Percentiles rank a stretch among this genome's conserved stretches.
phyloP scores from a whole-genome alignment of 2,888 invertebrate species.

The Apotomis capreana region DNA sequence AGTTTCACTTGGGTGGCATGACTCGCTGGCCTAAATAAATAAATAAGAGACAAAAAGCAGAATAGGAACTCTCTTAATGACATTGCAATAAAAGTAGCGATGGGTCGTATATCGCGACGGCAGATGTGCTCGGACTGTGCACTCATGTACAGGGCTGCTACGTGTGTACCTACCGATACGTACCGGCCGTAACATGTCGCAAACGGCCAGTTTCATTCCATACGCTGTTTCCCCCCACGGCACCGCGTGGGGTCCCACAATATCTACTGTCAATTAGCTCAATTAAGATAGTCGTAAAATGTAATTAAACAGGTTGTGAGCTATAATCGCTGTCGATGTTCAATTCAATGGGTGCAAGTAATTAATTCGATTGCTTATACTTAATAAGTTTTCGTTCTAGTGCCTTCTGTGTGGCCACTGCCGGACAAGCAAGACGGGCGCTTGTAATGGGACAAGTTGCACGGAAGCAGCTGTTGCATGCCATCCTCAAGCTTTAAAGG shows the following conservation, averaged over 20 bases:
- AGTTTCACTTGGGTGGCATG: not conserved
- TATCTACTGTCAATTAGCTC: constrained; percentile 20
- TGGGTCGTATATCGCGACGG: too few species aligned
- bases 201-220: not conserved
- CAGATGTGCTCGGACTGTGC: too few species aligned
- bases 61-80: too few species aligned
- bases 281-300: constrained; percentile 27
- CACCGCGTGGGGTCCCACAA: constrained; percentile 11
- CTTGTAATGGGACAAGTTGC: too few species aligned
- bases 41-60: not conserved
- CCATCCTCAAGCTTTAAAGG: too few species aligned
- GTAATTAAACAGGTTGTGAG: constrained; percentile 34
- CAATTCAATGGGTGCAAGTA: constrained; percentile 1
- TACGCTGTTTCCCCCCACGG: not conserved
- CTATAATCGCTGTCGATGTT: constrained; percentile 55
- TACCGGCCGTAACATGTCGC: not conserved
- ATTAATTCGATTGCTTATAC: constrained; percentile 9
- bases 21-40: not conserved
- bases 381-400: not conserved
- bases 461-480: too few species aligned
- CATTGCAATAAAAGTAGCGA: too few species aligned
- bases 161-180: too few species aligned
- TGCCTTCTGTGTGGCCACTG: constrained; percentile 15
- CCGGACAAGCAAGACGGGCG: too few species aligned
- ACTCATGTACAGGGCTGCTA: too few species aligned